Percentiles rank a stretch among this genome's conserved stretches.
Evolutionary conservation across 2,797 vertebrate genomes (phyloP).

Genomic region (Anguilla pacifica): DNA sequence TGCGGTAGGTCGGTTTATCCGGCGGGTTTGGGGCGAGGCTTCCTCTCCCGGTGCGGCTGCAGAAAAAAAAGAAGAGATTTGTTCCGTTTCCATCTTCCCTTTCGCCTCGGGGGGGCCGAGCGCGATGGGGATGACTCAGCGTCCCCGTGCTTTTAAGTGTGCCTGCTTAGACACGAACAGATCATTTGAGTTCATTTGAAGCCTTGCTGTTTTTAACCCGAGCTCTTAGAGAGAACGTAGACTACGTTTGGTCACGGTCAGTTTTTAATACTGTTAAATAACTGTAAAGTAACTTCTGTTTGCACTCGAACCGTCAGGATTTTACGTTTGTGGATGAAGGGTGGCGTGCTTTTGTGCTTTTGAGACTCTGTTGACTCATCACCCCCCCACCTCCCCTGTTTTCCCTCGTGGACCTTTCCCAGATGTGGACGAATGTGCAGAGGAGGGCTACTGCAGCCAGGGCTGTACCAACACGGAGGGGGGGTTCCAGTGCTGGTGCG

Average conservation of each 20-base stretch:
- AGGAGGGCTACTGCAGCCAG: slow-evolving; percentile 98
- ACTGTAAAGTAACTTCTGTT: not conserved
- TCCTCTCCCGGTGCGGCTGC: too few species aligned
- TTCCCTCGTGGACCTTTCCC: slow-evolving; percentile 42
- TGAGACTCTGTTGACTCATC: not conserved
- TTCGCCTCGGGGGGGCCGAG: too few species aligned
- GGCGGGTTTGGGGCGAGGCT: not conserved
- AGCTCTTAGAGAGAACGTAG: not conserved
- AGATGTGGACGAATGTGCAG: slow-evolving; percentile 97
- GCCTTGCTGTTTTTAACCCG: too few species aligned
- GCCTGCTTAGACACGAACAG: not conserved
- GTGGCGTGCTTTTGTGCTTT: not conserved
- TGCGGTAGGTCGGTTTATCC: not conserved
- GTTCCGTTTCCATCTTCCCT: too few species aligned
- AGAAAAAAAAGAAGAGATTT: too few species aligned
- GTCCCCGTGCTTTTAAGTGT: too few species aligned
- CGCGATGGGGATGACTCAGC: not conserved
- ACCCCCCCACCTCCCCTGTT: not conserved
- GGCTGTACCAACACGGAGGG: slow-evolving; percentile 95
- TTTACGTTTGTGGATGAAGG: not conserved
- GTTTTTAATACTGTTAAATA: not conserved
- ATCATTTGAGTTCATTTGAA: not conserved
- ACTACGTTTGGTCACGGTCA: not conserved
- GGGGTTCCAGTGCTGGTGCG: slow-evolving; percentile 97
- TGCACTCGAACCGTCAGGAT: not conserved